Percentiles rank a stretch among this genome's conserved stretches.
Conservation (phyloP, 92 coral and sea anemone species). For the Zoanthus gigantus region DNA sequence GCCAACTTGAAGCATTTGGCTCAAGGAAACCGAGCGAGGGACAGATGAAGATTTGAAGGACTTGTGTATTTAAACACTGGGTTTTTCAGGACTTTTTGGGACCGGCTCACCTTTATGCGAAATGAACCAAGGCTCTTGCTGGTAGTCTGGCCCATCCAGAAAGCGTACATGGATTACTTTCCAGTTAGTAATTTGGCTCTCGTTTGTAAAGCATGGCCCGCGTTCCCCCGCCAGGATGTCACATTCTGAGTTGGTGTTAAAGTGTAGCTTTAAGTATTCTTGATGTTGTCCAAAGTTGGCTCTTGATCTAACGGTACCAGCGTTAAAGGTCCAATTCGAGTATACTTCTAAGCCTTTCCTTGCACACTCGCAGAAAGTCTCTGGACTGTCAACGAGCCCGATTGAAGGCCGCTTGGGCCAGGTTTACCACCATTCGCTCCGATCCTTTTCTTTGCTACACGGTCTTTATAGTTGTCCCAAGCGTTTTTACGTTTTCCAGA, state of each 20-base stretch:
- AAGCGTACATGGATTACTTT: not conserved
- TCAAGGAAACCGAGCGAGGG: not conserved
- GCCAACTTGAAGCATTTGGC: conserved; percentile 3
- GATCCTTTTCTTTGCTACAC: not conserved
- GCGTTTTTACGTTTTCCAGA: not conserved
- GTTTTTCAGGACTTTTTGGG: not conserved
- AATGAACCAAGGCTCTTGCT: not conserved
- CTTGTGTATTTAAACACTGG: no score
- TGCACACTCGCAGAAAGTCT: conserved; percentile 9
- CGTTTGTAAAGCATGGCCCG: not conserved
- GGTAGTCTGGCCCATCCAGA: not conserved
- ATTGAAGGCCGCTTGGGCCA: not conserved
- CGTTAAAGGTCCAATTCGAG: not conserved
- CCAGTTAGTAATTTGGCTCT: not conserved
- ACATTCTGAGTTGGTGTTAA: not conserved
- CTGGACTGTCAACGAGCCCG: conserved; percentile 8
- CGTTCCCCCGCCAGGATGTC: not conserved
- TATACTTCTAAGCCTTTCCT: not conserved
- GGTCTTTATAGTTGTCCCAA: not conserved
- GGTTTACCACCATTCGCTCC: not conserved
- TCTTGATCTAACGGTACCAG: conserved; percentile 5
- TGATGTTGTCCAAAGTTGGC: conserved; percentile 10
- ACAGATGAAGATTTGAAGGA: not conserved
- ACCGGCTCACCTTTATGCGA: not conserved
- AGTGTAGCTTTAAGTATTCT: not conserved